A percentile compares a stretch with the other conserved stretches of the same genome.
These are phyloP conservation scores for Volucella inflata DNA, from an alignment of 2,888 invertebrate species.

Conservation along the genomic window DNA sequence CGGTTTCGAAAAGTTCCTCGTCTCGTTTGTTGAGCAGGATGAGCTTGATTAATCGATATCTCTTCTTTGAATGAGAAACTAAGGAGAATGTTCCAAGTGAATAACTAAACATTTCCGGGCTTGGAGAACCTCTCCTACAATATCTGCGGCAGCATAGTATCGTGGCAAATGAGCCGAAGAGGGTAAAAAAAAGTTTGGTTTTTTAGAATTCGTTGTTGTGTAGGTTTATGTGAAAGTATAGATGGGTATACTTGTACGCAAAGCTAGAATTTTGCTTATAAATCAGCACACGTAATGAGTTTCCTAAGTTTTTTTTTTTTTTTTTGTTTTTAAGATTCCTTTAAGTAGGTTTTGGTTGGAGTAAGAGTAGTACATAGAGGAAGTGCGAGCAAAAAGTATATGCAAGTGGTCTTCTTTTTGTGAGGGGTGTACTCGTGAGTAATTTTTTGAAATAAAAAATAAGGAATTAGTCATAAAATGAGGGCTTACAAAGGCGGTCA, in stretches of 20 bases:
- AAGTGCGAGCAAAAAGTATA: too few species aligned
- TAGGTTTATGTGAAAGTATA: not conserved
- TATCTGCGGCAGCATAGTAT: not conserved
- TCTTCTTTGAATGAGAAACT: conserved; percentile 8
- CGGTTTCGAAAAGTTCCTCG: conserved; percentile 25
- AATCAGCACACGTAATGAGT: conserved; percentile 20
- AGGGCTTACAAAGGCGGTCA: too few species aligned
- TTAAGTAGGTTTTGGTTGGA: too few species aligned
- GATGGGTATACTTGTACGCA: not conserved
- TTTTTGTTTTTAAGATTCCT: not conserved
- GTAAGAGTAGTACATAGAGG: too few species aligned
- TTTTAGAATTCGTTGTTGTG: not conserved
- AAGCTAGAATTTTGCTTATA: not conserved
- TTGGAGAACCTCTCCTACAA: not conserved
- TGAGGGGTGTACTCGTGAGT: too few species aligned
- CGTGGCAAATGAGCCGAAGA: not conserved
- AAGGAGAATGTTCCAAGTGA: not conserved
- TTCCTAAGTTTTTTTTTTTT: not conserved
- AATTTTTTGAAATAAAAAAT: too few species aligned
- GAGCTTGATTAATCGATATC: conserved; percentile 46
- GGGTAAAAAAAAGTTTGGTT: conserved; percentile 1
- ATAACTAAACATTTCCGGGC: conserved; percentile 10
- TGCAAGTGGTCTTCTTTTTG: too few species aligned
- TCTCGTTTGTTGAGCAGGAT: conserved; percentile 7
- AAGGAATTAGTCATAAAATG: too few species aligned